Evolutionary conservation across 2,888 invertebrate species (phyloP).

Genomic region (Ectemnius cavifrons): DNA sequence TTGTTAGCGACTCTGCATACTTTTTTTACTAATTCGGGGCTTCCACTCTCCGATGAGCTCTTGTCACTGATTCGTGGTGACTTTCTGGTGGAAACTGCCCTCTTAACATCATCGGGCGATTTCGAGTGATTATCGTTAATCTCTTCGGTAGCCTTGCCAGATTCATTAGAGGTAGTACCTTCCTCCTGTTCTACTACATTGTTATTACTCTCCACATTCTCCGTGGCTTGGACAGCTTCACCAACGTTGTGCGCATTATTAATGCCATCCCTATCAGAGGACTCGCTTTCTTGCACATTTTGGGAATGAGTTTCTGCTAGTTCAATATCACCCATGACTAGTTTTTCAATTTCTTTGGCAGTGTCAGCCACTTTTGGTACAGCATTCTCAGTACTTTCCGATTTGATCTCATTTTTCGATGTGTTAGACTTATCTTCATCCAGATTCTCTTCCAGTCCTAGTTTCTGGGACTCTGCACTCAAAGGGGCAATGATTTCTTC

Average conservation of each 20-base stretch:
- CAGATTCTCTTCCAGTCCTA: conserved; percentile 62
- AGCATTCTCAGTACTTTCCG: conserved; percentile 68
- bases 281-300: conserved; percentile 60
- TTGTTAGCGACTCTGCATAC: conserved; percentile 29
- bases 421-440: conserved; percentile 66
- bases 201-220: conserved; percentile 17
- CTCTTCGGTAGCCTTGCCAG: conserved; percentile 18
- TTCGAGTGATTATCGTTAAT: conserved; percentile 27
- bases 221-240: conserved; percentile 29
- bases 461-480: conserved; percentile 71
- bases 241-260: conserved; percentile 40
- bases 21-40: conserved; percentile 44
- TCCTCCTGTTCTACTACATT: conserved; percentile 15
- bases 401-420: conserved; percentile 62
- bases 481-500: conserved; percentile 73
- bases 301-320: conserved; percentile 66
- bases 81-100: conserved; percentile 45
- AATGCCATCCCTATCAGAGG: conserved; percentile 40
- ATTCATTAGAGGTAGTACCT: background rate
- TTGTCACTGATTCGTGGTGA: conserved; percentile 54
- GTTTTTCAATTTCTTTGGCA: conserved; percentile 78
- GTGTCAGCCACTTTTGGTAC: conserved; percentile 76
- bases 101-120: conserved; percentile 40
- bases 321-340: conserved; percentile 77
- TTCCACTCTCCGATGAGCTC: conserved; percentile 32